These are phyloP conservation scores for Mellilla xanthometata DNA, from an alignment of 2,888 invertebrate species.

Conservation along the genomic window DNA sequence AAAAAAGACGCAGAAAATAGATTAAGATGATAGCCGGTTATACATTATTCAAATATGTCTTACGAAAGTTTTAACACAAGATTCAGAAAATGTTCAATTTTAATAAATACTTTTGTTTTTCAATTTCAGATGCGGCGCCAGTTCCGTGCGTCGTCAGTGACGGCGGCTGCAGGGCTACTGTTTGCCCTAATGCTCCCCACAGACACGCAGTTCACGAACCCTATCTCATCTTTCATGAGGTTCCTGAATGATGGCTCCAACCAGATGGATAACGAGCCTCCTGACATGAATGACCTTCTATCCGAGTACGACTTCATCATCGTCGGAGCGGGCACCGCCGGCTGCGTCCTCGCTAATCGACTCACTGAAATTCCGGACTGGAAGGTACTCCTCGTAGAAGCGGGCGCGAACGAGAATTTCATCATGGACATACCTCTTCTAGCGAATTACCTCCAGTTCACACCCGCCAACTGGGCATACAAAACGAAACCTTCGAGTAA, in stretches of 20 bases:
- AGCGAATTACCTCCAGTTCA: slow-evolving; percentile 88
- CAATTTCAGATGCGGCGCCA: slow-evolving; percentile 67
- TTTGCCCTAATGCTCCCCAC: slow-evolving; percentile 46
- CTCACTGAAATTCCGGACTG: slow-evolving; percentile 87
- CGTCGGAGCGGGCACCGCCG: slow-evolving; percentile 91
- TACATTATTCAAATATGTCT: too few species aligned
- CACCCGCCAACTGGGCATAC: slow-evolving; percentile 90
- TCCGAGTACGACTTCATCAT: slow-evolving; percentile 89
- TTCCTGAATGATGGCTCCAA: slow-evolving; percentile 79
- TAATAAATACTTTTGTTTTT: too few species aligned
- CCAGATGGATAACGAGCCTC: slow-evolving; percentile 78
- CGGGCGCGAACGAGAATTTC: slow-evolving; percentile 86
- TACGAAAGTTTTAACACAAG: too few species aligned
- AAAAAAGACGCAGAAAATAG: too few species aligned
- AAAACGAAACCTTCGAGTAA: slow-evolving; percentile 88
- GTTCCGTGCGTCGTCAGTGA: slow-evolving; percentile 42
- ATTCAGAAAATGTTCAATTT: too few species aligned
- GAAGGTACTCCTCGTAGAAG: slow-evolving; percentile 88
- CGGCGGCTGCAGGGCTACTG: slow-evolving; percentile 51
- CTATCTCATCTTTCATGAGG: slow-evolving; percentile 75
- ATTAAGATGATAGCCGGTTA: too few species aligned
- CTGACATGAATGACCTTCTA: slow-evolving; percentile 71
- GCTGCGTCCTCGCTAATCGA: slow-evolving; percentile 88
- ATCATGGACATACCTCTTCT: slow-evolving; percentile 90
- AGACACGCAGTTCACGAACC: slow-evolving; percentile 54